Percentiles rank a stretch among this genome's conserved stretches.
Conservation (phyloP, 2,113 vertebrate genomes). For the Syngnathus typhle region DNA sequence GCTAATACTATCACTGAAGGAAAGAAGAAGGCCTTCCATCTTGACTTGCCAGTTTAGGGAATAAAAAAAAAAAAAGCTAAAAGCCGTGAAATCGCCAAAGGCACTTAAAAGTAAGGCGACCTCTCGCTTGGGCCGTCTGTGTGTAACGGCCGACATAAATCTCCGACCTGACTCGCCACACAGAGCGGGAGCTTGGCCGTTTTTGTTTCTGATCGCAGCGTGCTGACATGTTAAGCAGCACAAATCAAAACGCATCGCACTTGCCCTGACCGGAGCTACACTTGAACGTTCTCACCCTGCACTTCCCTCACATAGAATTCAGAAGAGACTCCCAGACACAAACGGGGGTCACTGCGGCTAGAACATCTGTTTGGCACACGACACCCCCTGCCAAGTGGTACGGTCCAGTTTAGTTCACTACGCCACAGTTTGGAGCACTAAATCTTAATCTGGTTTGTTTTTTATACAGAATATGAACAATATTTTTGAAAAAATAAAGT, state of each 20-base stretch:
- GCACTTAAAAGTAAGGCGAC: conserved; percentile 43
- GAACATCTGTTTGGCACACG: conserved; percentile 54
- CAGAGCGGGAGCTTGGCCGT: conserved; percentile 23
- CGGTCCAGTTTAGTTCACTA: neutral
- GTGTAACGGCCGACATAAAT: conserved; percentile 46
- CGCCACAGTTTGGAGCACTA: conserved; percentile 1
- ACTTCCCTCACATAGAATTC: conserved; percentile 45
- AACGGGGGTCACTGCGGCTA: conserved; percentile 55
- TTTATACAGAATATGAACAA: neutral
- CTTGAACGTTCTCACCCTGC: conserved; percentile 10
- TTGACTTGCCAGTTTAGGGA: neutral
- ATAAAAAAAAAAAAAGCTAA: neutral
- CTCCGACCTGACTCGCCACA: conserved; percentile 35
- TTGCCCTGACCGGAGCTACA: neutral
- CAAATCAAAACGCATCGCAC: neutral
- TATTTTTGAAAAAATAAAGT: neutral
- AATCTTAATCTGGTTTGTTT: neutral
- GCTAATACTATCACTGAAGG: neutral
- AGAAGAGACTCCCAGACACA: conserved; percentile 53
- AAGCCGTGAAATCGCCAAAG: conserved; percentile 11
- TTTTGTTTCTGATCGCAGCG: conserved; percentile 30
- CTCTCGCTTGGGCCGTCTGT: conserved; percentile 19
- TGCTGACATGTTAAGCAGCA: neutral
- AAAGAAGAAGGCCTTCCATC: neutral
- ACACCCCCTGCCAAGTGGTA: conserved; percentile 28